Conservation (phyloP, 2,888 invertebrate genomes). For the Corbicula japonica region DNA sequence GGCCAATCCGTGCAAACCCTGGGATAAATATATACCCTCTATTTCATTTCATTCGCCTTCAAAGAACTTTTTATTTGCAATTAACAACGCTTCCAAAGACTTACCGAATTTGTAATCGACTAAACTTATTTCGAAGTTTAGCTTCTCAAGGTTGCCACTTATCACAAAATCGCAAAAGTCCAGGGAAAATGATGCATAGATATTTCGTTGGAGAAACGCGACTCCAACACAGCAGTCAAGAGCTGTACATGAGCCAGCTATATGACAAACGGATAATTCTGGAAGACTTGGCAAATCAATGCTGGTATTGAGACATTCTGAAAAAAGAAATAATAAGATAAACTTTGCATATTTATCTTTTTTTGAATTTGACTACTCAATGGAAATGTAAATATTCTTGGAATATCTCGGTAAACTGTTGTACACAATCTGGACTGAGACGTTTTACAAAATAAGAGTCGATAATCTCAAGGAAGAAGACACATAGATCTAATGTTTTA, state of each 20-base stretch:
- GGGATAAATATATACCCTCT: too few species aligned
- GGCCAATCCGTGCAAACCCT: too few species aligned
- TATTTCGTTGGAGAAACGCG: background rate
- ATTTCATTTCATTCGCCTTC: too few species aligned
- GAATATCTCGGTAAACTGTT: background rate
- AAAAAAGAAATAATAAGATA: too few species aligned
- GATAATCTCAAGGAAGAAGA: background rate
- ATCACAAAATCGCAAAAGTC: constrained; percentile 23
- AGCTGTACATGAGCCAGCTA: background rate
- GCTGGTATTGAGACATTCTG: background rate
- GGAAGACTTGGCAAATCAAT: constrained; percentile 1
- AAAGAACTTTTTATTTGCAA: too few species aligned
- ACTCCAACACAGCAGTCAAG: constrained; percentile 15
- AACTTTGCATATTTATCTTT: background rate
- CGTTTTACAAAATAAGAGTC: background rate
- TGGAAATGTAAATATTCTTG: background rate
- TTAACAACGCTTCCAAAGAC: too few species aligned
- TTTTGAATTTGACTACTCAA: background rate
- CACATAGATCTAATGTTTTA: background rate
- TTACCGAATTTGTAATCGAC: constrained; percentile 1
- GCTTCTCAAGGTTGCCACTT: constrained; percentile 7
- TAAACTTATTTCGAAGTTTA: constrained; percentile 2
- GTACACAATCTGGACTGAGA: background rate
- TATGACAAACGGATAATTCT: constrained; percentile 9
- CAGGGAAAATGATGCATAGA: constrained; percentile 6